These are phyloP conservation scores for Masticophis lateralis DNA, from an alignment of 2,797 vertebrate genomes.

Conservation along the genomic window DNA sequence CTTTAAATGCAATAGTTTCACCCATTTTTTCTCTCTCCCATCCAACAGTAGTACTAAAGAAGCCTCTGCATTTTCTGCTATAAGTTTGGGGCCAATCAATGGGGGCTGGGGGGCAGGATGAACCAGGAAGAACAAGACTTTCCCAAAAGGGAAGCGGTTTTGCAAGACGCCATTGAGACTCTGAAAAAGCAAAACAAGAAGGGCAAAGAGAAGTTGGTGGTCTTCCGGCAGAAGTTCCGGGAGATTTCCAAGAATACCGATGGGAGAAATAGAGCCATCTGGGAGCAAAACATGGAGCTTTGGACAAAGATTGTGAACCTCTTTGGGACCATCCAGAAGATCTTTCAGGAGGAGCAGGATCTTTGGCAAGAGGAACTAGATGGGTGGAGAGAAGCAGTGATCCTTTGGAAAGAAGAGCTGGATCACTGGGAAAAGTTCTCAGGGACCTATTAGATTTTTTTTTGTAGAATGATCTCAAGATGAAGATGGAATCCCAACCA, in stretches of 20 bases:
- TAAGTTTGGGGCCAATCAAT: neutral
- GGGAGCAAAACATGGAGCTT: neutral
- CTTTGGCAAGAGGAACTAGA: neutral
- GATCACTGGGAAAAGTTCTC: slow-evolving; percentile 1
- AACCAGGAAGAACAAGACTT: slow-evolving; percentile 17
- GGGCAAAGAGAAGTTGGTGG: slow-evolving; percentile 16
- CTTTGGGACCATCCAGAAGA: neutral
- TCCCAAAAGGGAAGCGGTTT: neutral
- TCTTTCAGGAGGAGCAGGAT: neutral
- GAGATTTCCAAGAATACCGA: slow-evolving; percentile 3
- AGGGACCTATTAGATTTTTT: neutral
- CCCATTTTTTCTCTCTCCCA: neutral
- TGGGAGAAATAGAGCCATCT: neutral
- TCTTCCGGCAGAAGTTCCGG: neutral
- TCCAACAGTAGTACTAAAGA: neutral
- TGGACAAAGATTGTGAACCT: neutral
- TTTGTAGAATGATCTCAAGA: no score
- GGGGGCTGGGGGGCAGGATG: neutral
- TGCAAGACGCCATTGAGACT: slow-evolving; percentile 22
- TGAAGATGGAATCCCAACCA: neutral
- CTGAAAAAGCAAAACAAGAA: slow-evolving; percentile 1
- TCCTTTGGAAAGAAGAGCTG: neutral
- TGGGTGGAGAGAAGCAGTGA: neutral
- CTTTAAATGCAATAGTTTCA: neutral
- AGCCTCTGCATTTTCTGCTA: neutral